Base-by-base conservation (phyloP, 2,888 invertebrate genomes). In the Dynastes grantii region DNA sequence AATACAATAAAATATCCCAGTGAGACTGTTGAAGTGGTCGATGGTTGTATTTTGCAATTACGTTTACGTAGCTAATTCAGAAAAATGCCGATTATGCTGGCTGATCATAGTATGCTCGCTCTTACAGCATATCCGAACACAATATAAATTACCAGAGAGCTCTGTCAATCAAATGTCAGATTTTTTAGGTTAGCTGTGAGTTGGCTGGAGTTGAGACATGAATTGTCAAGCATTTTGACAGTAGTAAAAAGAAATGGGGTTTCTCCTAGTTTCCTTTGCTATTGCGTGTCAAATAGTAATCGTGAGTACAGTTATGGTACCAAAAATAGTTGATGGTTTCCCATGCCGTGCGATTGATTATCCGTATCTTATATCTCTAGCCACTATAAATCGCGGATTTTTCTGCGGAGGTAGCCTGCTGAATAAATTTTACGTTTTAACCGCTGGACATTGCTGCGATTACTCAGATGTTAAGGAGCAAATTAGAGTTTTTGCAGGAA, bases 61-160 rank as follows among this genome's bases (percentile, higher is more conserved):
- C 63, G 77, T 78, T 77, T 71, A 70, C 71, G 77, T 70, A 40
- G 63, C 73, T 78, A n/a, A n/a, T n/a, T n/a, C n/a, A n/a, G n/a
- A 22, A 22, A 22, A 22, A 22, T 16, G 22, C 22, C 22, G 22
- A 22, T 22, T 22, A 1, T 22, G 22, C 22, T 22, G 16, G 16
- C 16, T 22, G 22, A 22, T 22, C 22, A 22, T 16, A 16, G 16
- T 16, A 16, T 16, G 16, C 16, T 16, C 22, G 22, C 22, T 22
- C 22, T 22, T 22, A 16, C 16, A 16, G 22, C 22, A 22, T 22
- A 22, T 22, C 22, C 22, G 22, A 22, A 22, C 22, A 22, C 22
- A 22, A 22, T 22, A 22, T 22, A 22, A 22, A 22, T 22, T 22
- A 22, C 22, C 22, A 22, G 22, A 22, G 22, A 22, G 22, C 22